These are phyloP conservation scores for Halcyon malimbica DNA, from an alignment of 2,113 vertebrate species.

Conservation along the genomic window DNA sequence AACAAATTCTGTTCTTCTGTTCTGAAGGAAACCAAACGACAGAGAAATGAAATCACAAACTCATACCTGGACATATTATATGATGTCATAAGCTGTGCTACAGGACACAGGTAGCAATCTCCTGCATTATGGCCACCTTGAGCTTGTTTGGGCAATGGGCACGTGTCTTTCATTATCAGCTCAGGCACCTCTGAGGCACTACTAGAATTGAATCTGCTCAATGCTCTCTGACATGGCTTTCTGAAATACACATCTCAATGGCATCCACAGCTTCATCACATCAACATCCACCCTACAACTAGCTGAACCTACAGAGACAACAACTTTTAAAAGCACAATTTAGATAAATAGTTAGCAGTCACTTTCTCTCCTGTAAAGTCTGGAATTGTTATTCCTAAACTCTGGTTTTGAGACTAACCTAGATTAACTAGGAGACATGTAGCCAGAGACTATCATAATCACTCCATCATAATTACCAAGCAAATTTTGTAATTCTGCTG, in stretches of 20 bases:
- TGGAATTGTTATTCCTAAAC: neutral
- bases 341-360: neutral
- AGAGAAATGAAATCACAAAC: neutral
- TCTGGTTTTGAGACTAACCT: neutral
- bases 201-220: neutral
- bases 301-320: neutral
- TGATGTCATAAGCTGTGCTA: neutral
- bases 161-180: neutral
- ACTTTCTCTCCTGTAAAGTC: neutral
- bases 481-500: constrained; percentile 12
- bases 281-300: neutral
- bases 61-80: neutral
- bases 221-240: neutral
- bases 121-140: neutral
- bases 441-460: neutral
- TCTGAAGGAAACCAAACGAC: neutral
- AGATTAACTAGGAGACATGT: neutral
- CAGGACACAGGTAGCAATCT: neutral
- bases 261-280: neutral
- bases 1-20: neutral
- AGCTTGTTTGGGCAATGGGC: neutral
- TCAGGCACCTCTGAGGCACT: neutral
- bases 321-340: neutral
- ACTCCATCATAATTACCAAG: neutral
- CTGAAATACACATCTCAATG: neutral